Base-by-base conservation (phyloP, 2,797 vertebrate species). In the Lepilemur septentrionalis region DNA sequence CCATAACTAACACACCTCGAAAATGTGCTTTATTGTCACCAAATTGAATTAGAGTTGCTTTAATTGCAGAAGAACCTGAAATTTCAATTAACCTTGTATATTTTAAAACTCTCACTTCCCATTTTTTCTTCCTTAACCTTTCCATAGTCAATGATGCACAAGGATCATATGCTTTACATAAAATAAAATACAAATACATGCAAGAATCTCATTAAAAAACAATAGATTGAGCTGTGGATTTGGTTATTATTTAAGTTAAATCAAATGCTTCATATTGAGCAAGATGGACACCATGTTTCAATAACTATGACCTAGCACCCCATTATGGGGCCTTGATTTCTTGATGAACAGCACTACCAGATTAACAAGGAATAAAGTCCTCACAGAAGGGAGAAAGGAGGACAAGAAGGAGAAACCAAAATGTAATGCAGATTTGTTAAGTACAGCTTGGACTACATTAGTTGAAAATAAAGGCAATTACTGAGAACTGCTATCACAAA, bases 201-300 rank as follows among this genome's bases (percentile, higher is more conserved):
- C 25, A 88, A 95, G 43, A 73, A 59, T 91, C 30, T 70, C 85
- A 93, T 72, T 90, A 70, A 95, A 94, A 78, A 95, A 63, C 18
- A 89, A 18, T 67, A 67, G 20, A 75, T 12, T 17, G 50, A 55
- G 38, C 32, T 79, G 30, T 79, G 3, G 46, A 41, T 79, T 72
- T 69, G 46, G 83, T 67, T 43, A 61, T 89, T 93, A 61, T 55
- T 95, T 94, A 55, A 92, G 50, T 95, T 87, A 84, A 96, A 94
- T n/a, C 17, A 67, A 43, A 50, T 9, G 25, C 17, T 57, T 85
- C 23, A 13, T n/a, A 38, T 13, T 88, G 35, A 86, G 30, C 38
- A 48, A 78, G 28, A 32, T 25, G 6, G 30, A 84, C 12, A 70
- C 25, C 23, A 57, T 0, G 70, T 55, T 22, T 76, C 38, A n/a